Percentiles rank a stretch among this genome's conserved stretches.
phyloP scores from a whole-genome alignment of 2,888 invertebrate species.

The Seira ritae region DNA sequence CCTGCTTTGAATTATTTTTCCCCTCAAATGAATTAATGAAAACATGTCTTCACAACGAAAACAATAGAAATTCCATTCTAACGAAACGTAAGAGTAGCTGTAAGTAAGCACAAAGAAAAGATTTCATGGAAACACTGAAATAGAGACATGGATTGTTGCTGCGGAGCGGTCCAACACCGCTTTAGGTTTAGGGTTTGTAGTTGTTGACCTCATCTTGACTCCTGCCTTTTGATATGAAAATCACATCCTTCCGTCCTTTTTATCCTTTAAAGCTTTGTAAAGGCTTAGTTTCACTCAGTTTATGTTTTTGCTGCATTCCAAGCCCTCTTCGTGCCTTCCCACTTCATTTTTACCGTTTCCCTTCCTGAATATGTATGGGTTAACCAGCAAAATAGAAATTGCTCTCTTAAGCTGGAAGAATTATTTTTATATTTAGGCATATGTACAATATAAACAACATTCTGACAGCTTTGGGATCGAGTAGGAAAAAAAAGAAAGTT shows the following conservation, averaged over 20 bases:
- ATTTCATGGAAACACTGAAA: not conserved
- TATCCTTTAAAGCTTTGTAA: not conserved
- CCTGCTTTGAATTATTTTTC: not conserved
- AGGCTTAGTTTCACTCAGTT: not conserved
- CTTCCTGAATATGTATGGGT: not conserved
- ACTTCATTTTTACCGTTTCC: slow-evolving; percentile 1
- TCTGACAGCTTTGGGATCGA: slow-evolving; percentile 47
- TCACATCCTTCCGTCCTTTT: slow-evolving; percentile 22
- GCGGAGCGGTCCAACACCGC: not conserved
- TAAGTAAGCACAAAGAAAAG: not conserved
- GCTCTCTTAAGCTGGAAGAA: not conserved
- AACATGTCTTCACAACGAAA: not conserved
- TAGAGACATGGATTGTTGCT: slow-evolving; percentile 2
- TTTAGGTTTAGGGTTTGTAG: not conserved
- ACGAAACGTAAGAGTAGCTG: not conserved
- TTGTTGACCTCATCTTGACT: slow-evolving; percentile 40
- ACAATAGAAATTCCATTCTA: not conserved
- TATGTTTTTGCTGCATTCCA: slow-evolving; percentile 21
- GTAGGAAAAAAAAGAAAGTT: slow-evolving; percentile 18
- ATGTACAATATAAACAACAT: slow-evolving; percentile 19
- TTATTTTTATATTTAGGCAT: slow-evolving; percentile 23
- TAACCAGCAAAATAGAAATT: not conserved
- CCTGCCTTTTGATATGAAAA: slow-evolving; percentile 38
- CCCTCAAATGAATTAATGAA: not conserved
- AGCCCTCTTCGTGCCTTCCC: not conserved